These are phyloP conservation scores for Apeltes quadracus DNA, from an alignment of 2,113 vertebrate species.

Conservation along the genomic window DNA sequence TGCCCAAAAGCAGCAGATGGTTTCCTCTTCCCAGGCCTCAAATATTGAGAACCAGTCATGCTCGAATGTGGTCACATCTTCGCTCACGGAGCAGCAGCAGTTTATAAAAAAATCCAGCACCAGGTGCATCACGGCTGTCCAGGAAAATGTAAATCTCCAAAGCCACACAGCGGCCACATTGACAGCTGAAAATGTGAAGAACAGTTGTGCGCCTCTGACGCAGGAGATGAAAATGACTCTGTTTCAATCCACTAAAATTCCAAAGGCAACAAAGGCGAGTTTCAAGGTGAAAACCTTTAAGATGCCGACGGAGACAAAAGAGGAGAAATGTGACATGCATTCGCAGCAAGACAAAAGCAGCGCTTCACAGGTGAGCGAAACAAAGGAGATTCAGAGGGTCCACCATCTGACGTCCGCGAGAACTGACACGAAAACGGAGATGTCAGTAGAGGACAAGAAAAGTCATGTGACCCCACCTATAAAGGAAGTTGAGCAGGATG, in stretches of 20 bases:
- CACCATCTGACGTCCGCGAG: slow-evolving; percentile 47
- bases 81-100: slow-evolving; percentile 67
- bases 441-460: slow-evolving; percentile 54
- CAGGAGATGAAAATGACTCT: slow-evolving; percentile 65
- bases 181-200: slow-evolving; percentile 74
- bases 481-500: slow-evolving; percentile 57
- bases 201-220: slow-evolving; percentile 53
- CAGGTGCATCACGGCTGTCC: slow-evolving; percentile 67
- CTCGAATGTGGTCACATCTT: slow-evolving; percentile 47
- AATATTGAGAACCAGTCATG: slow-evolving; percentile 57
- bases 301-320: slow-evolving; percentile 72
- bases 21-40: slow-evolving; percentile 34
- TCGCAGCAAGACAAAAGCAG: slow-evolving; percentile 42
- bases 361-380: slow-evolving; percentile 49
- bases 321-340: slow-evolving; percentile 60
- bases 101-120: slow-evolving; percentile 64
- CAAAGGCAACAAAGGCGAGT: slow-evolving; percentile 77
- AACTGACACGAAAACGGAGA: slow-evolving; percentile 54
- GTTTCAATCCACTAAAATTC: slow-evolving; percentile 75
- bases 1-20: slow-evolving; percentile 23
- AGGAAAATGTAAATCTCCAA: slow-evolving; percentile 69
- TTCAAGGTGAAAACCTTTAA: slow-evolving; percentile 84
- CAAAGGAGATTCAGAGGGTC: slow-evolving; percentile 52
- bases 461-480: slow-evolving; percentile 16
- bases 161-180: slow-evolving; percentile 59